A percentile compares a stretch with the other conserved stretches of the same genome.
Conservation (phyloP, 2,113 vertebrate genomes). For the Thomomys bottae region DNA sequence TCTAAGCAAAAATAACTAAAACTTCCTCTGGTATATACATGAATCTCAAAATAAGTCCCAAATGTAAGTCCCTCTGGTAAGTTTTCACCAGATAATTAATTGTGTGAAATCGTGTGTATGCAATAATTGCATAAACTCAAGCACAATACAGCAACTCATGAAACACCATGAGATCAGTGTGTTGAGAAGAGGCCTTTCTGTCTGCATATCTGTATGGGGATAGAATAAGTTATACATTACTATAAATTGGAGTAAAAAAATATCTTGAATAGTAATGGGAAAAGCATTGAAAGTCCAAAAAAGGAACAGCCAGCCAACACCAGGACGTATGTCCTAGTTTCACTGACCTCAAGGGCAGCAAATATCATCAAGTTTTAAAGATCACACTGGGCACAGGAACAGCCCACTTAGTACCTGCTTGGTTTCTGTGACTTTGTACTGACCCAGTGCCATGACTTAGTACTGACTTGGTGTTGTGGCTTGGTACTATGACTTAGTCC, state of each 20-base stretch:
- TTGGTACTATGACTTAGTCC: too few relatives aligned
- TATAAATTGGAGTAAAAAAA: neutral
- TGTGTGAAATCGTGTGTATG: neutral
- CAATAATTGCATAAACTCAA: neutral
- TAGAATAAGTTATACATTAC: neutral
- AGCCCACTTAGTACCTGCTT: neutral
- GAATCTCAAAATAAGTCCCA: neutral
- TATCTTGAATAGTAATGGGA: neutral
- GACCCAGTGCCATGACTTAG: too few relatives aligned
- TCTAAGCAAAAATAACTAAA: neutral
- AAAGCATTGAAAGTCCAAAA: neutral
- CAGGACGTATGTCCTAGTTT: neutral
- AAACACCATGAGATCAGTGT: neutral
- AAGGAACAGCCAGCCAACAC: neutral
- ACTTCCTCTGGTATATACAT: neutral
- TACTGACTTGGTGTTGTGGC: too few relatives aligned
- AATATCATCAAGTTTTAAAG: neutral
- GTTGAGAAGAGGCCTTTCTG: neutral
- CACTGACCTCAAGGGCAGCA: too few relatives aligned
- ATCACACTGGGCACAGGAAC: neutral
- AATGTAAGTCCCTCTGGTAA: neutral
- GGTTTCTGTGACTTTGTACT: too few relatives aligned
- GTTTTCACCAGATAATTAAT: neutral
- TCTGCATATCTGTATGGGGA: neutral
- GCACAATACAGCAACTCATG: neutral